Evolutionary conservation across 2,797 vertebrate species (phyloP), one percentile per base, ranked within the genome.

Genomic region (Champsocephalus gunnari): DNA sequence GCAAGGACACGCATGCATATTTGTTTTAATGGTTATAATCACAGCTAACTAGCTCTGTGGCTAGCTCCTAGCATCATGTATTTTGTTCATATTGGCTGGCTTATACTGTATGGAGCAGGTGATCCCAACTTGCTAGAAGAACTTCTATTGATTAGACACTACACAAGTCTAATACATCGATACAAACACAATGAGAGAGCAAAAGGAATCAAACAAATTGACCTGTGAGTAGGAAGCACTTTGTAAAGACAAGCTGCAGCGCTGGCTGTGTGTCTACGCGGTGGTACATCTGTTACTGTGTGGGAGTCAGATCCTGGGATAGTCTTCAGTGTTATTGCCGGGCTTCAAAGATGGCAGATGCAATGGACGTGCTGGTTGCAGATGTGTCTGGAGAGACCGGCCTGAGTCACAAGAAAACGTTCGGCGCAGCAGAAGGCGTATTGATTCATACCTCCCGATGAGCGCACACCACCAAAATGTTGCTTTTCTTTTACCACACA

Each of bases 241-340:
- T 90, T 90, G 85, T 88, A 85, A 88, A 84, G 79, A 81, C 75
- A 83, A 66, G 76, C 82, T 86, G 79, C 51, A 86, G 77, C 61
- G 0, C 6, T 56, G 79, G 70, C 79, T 80, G 71, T 68, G 51
- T 79, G 88, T 89, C 79, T 91, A 65, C 10, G 48, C 77, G 79
- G 75, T 77, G 70, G 79, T 88, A 70, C 70, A 80, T 87, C 77
- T 85, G 81, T 86, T 85, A 62, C 75, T 82, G 90, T 88, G 93
- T 94, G 88, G 93, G 92, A 88, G 92, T 92, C 84, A 24, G 83
- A 91, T 87, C 81, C 80, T 63, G 83, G 89, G 87, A 91, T 90
- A 54, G 69, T 92, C 85, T 86, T 77, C 82, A 48, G 77, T 79
- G 85, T 81, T 92, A 88, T 87, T 85, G 84, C 81, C 9, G 61